Conservation (phyloP, 1,140 invertebrate species). For the Procambarus clarkii region DNA sequence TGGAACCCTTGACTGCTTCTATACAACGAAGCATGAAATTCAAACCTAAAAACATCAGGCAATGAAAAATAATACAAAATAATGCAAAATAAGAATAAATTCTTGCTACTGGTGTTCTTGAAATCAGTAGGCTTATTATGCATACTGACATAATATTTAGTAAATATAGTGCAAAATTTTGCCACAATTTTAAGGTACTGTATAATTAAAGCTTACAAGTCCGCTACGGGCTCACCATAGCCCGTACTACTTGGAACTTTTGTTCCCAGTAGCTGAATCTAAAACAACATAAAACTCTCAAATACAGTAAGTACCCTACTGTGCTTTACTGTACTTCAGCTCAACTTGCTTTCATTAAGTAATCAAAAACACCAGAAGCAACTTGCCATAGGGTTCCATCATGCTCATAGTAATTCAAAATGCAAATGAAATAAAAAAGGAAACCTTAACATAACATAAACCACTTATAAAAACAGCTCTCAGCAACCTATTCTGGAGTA, state of each 20-base stretch:
- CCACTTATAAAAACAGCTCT: slow-evolving; percentile 3
- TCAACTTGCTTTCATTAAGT: neutral
- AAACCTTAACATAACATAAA: slow-evolving; percentile 20
- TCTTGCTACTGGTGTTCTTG: neutral
- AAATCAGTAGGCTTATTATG: neutral
- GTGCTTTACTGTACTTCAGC: neutral
- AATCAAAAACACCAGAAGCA: neutral
- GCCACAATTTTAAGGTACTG: too few species aligned
- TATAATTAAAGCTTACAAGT: too few species aligned
- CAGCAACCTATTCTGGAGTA: slow-evolving; percentile 31
- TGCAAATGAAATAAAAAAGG: slow-evolving; percentile 33
- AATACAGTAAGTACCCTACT: neutral
- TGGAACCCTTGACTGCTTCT: neutral
- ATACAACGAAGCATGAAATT: neutral
- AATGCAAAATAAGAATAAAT: neutral
- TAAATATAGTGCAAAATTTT: too few species aligned
- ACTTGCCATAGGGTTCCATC: slow-evolving; percentile 15
- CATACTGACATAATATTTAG: too few species aligned
- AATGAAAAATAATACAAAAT: neutral
- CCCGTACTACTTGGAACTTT: too few species aligned
- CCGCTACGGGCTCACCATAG: too few species aligned
- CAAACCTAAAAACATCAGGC: neutral
- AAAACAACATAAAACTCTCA: neutral
- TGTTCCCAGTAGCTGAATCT: neutral
- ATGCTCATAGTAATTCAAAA: slow-evolving; percentile 23